phyloP scores from a whole-genome alignment of 2,888 invertebrate species.

The Notodonta ziczac region DNA sequence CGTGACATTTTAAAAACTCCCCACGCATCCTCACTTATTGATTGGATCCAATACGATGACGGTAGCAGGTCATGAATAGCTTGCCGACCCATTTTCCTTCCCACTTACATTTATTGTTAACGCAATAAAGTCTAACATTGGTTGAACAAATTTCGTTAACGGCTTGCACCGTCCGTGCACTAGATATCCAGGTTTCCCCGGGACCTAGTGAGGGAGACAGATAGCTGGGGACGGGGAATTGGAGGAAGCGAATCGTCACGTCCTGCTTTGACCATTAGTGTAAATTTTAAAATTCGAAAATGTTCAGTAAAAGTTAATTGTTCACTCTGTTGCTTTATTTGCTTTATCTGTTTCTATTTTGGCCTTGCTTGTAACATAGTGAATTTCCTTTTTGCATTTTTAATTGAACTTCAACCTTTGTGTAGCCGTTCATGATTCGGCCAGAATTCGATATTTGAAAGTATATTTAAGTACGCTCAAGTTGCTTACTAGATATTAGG shows the following conservation, averaged over 20 bases:
- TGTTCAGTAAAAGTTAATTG: not conserved
- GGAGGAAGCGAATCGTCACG: slow-evolving; percentile 44
- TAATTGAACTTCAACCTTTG: too few relatives aligned
- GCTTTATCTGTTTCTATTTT: too few relatives aligned
- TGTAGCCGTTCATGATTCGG: too few relatives aligned
- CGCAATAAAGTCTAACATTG: slow-evolving; percentile 48
- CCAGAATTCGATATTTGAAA: too few relatives aligned
- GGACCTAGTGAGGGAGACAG: slow-evolving; percentile 60
- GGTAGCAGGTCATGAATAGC: slow-evolving; percentile 20
- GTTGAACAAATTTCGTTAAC: slow-evolving; percentile 25
- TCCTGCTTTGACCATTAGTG: slow-evolving; percentile 48
- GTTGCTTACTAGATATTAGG: too few relatives aligned
- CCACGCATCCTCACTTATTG: slow-evolving; percentile 17
- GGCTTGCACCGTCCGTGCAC: slow-evolving; percentile 36
- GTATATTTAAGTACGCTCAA: too few relatives aligned
- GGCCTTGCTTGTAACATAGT: too few relatives aligned
- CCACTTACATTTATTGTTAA: slow-evolving; percentile 27
- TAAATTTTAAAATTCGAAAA: slow-evolving; percentile 25
- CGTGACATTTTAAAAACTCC: slow-evolving; percentile 6
- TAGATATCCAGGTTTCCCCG: slow-evolving; percentile 67
- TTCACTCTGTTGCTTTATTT: not conserved
- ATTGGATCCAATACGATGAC: slow-evolving; percentile 25
- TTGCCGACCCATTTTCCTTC: slow-evolving; percentile 6
- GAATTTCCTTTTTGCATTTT: too few relatives aligned
- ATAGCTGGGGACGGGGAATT: slow-evolving; percentile 45